Evolutionary conservation across 2,113 vertebrate species (phyloP).

Genomic region (Numenius arquata): DNA sequence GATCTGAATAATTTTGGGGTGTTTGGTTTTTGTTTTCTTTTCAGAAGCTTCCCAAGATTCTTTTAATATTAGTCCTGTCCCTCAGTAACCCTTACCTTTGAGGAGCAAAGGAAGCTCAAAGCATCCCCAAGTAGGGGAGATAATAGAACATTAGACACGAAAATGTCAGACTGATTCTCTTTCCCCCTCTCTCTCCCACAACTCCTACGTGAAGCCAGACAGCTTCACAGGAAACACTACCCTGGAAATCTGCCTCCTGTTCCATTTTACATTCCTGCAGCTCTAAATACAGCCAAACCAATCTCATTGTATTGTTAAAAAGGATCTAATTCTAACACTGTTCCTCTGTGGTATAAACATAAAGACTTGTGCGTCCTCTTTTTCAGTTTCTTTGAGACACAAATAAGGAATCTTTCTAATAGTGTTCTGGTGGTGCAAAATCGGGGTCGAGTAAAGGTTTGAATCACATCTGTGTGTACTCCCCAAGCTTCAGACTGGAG

Average conservation of each 20-base stretch:
- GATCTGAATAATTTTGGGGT: neutral
- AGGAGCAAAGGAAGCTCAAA: neutral
- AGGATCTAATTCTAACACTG: neutral
- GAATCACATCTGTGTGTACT: neutral
- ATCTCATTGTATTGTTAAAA: constrained; percentile 2
- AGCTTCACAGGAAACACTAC: neutral
- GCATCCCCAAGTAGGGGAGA: neutral
- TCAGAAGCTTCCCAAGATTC: neutral
- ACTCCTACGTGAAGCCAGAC: neutral
- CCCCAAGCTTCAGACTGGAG: neutral
- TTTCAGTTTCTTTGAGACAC: neutral
- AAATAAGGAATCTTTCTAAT: neutral
- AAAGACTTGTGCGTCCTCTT: neutral
- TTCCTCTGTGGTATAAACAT: neutral
- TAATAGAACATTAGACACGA: neutral
- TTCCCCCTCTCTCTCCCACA: neutral
- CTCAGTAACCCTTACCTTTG: neutral
- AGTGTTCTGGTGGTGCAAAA: neutral
- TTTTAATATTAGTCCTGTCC: neutral
- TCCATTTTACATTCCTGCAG: constrained; percentile 31
- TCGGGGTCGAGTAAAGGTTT: neutral
- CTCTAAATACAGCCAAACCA: constrained; percentile 8
- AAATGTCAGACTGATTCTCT: neutral
- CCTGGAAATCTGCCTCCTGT: constrained; percentile 18
- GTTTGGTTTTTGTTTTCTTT: neutral